phyloP scores from a whole-genome alignment of 2,888 invertebrate species.

The Chrysodeixis includens region DNA sequence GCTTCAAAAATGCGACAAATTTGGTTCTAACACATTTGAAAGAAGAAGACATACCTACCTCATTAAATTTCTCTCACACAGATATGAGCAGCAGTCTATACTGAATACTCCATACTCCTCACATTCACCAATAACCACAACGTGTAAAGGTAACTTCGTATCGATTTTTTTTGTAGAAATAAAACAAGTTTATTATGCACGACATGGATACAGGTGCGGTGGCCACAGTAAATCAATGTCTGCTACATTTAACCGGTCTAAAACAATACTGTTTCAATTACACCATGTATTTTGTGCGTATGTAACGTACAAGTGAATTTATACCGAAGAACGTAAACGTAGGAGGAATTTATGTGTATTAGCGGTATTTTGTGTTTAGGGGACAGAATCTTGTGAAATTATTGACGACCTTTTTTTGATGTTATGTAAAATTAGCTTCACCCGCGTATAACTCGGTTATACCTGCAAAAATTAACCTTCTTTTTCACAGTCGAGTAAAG shows the following conservation, averaged over 20 bases:
- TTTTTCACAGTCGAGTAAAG: too few relatives aligned
- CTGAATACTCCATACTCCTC: background rate
- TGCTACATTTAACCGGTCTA: constrained; percentile 55
- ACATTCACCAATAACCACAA: constrained; percentile 19
- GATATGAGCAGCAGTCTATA: constrained; percentile 7
- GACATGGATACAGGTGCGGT: constrained; percentile 63
- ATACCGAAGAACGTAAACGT: constrained; percentile 4
- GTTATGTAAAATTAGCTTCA: too few relatives aligned
- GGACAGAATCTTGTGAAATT: too few relatives aligned
- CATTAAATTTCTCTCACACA: background rate
- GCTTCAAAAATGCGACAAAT: too few relatives aligned
- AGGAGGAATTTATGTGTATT: constrained; percentile 2
- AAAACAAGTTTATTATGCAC: constrained; percentile 54
- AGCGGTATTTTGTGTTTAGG: background rate
- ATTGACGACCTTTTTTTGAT: too few relatives aligned
- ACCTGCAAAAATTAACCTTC: too few relatives aligned
- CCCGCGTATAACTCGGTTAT: too few relatives aligned
- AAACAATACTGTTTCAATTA: constrained; percentile 61
- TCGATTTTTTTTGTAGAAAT: constrained; percentile 42
- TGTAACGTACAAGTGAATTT: constrained; percentile 7
- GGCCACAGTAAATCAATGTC: constrained; percentile 62
- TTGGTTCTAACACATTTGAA: too few relatives aligned
- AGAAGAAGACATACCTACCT: too few relatives aligned
- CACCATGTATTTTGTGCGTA: constrained; percentile 48
- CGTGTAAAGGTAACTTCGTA: constrained; percentile 22